A percentile compares a stretch with the other conserved stretches of the same genome.
Evolutionary conservation across 37 sponge, comb jelly and placozoan genomes (phyloP).

Genomic region (Halichondria panicea): DNA sequence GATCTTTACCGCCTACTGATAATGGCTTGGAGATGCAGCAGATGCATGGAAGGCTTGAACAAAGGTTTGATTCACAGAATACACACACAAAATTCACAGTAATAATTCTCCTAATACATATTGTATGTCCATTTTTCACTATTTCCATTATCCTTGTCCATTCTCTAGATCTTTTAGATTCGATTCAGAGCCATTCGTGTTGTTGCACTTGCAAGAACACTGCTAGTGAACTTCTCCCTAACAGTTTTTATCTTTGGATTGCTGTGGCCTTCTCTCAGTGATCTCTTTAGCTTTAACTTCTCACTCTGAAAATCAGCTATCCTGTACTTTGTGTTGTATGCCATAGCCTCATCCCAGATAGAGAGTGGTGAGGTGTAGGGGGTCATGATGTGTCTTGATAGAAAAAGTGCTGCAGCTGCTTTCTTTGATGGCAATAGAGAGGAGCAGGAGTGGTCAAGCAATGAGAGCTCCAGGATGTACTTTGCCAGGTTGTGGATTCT

Average conservation of each 20-base stretch:
- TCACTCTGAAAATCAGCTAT: not conserved
- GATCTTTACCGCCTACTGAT: no score
- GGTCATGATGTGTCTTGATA: not conserved
- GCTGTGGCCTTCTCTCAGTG: constrained; percentile 4
- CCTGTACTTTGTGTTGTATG: not conserved
- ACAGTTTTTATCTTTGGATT: not conserved
- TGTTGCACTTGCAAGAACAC: no score
- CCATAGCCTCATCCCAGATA: not conserved
- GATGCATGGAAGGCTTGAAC: no score
- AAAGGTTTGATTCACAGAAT: no score
- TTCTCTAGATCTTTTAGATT: no score
- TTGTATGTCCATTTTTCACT: no score
- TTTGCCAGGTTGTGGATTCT: constrained; percentile 74
- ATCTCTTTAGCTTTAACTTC: not conserved
- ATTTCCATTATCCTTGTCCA: no score
- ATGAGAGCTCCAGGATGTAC: constrained; percentile 72
- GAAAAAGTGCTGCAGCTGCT: constrained; percentile 51
- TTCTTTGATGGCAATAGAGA: constrained; percentile 45
- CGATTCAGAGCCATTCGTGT: no score
- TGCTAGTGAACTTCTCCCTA: constrained; percentile 27
- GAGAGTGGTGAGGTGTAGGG: not conserved
- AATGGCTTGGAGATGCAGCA: no score
- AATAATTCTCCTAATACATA: no score
- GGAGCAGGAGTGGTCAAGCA: constrained; percentile 19
- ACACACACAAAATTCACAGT: no score